Percentiles rank a stretch among this genome's conserved stretches.
phyloP scores from a whole-genome alignment of 2,888 invertebrate species.

The Chesias legatella region DNA sequence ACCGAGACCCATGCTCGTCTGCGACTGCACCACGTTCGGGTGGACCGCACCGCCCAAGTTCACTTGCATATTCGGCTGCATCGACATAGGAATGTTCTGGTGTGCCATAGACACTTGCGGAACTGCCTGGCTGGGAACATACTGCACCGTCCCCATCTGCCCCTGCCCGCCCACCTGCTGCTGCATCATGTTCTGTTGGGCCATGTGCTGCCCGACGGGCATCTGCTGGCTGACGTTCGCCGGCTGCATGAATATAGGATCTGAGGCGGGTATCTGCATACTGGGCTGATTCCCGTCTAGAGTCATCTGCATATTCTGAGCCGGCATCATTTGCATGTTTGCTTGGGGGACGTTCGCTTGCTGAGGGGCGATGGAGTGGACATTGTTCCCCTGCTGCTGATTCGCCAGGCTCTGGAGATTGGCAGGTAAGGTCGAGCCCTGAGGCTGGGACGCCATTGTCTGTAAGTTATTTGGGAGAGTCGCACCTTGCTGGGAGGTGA shows the following conservation, averaged over 20 bases:
- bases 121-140: slow-evolving; percentile 64
- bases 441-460: slow-evolving; percentile 70
- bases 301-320: slow-evolving; percentile 79
- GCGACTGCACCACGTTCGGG: slow-evolving; percentile 72
- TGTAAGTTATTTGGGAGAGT: slow-evolving; percentile 70
- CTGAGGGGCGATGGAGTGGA: slow-evolving; percentile 70
- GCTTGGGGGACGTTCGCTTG: slow-evolving; percentile 80
- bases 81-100: slow-evolving; percentile 77
- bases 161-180: slow-evolving; percentile 69
- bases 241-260: slow-evolving; percentile 74
- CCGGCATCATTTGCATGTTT: slow-evolving; percentile 80
- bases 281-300: slow-evolving; percentile 77
- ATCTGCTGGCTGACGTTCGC: slow-evolving; percentile 67
- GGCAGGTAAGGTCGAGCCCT: slow-evolving; percentile 82
- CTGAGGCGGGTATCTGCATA: slow-evolving; percentile 78
- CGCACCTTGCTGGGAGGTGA: slow-evolving; percentile 74
- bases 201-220: slow-evolving; percentile 68
- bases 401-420: slow-evolving; percentile 77
- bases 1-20: slow-evolving; percentile 70
- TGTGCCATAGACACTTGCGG: slow-evolving; percentile 68
- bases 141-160: slow-evolving; percentile 68
- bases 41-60: slow-evolving; percentile 70
- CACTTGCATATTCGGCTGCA: slow-evolving; percentile 72
- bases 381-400: slow-evolving; percentile 69
- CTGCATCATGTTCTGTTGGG: slow-evolving; percentile 69